A percentile compares a stretch with the other conserved stretches of the same genome.
Conservation (phyloP, 2,797 vertebrate species). For the Brotula barbata region DNA sequence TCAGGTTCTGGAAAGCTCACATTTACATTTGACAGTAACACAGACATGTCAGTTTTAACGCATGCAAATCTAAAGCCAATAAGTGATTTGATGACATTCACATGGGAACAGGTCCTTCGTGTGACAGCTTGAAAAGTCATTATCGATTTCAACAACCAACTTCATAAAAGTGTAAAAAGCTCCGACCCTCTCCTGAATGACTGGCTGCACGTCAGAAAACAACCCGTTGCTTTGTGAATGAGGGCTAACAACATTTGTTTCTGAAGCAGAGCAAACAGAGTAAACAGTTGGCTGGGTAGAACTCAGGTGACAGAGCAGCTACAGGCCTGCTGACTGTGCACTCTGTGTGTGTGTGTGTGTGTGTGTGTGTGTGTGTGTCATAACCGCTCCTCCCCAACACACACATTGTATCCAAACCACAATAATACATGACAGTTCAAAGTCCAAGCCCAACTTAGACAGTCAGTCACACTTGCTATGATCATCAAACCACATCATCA, state of each 20-base stretch:
- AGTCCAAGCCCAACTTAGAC: constrained; percentile 58
- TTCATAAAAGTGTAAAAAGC: no score
- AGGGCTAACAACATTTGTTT: constrained; percentile 40
- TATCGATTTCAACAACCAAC: no score
- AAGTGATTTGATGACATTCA: no score
- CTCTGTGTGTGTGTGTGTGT: constrained; percentile 22
- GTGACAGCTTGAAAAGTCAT: no score
- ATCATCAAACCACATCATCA: constrained; percentile 28
- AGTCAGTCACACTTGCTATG: constrained; percentile 1
- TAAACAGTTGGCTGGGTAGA: constrained; percentile 51
- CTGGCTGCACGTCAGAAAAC: rapidly evolving
- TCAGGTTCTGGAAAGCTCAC: no score
- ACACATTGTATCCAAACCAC: constrained; percentile 50
- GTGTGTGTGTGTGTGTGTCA: no score
- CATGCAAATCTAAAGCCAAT: no score
- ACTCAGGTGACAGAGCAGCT: constrained; percentile 68
- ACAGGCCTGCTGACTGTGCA: constrained; percentile 66
- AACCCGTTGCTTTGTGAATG: constrained; percentile 25
- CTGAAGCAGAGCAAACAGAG: constrained; percentile 31
- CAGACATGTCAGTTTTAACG: no score
- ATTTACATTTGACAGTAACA: no score
- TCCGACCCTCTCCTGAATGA: rapidly evolving
- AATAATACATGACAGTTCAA: constrained; percentile 63
- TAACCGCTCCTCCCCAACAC: constrained; percentile 34
- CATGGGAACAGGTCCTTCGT: no score